Percentiles rank a stretch among this genome's conserved stretches.
Evolutionary conservation across 2,113 vertebrate genomes (phyloP).

Genomic region (Nycticorax nycticorax): DNA sequence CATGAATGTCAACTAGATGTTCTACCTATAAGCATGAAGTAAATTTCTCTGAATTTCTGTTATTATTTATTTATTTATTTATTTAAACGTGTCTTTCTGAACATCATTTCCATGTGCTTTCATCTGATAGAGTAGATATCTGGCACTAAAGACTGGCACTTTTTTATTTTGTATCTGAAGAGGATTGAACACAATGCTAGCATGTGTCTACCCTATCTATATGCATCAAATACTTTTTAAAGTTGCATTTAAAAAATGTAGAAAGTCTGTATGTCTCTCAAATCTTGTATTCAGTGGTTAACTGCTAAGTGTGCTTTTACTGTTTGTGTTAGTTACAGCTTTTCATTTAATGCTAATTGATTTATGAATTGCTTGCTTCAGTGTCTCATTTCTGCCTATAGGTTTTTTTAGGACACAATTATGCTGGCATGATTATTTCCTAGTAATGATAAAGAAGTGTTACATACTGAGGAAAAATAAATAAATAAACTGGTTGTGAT

Average conservation of each 20-base stretch:
- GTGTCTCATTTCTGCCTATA: background rate
- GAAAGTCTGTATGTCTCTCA: background rate
- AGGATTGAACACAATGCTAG: background rate
- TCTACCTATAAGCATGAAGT: background rate
- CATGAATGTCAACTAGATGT: background rate
- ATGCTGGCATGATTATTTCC: background rate
- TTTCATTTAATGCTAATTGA: background rate
- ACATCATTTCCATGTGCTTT: background rate
- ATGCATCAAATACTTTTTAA: background rate
- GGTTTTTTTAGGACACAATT: background rate
- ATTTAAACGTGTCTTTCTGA: background rate
- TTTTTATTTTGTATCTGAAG: background rate
- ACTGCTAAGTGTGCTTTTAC: background rate
- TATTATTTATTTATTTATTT: background rate
- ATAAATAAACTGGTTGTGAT: background rate
- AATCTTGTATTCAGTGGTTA: background rate
- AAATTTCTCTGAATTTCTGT: background rate
- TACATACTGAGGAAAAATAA: background rate
- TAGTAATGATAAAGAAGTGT: background rate
- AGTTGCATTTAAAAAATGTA: background rate
- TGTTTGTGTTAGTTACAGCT: background rate
- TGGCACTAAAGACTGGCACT: background rate
- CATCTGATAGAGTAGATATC: background rate
- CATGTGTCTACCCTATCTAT: background rate
- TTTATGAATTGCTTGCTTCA: background rate